Conservation (phyloP, 2,797 vertebrate species). For the Rhyacichthys aspro region DNA sequence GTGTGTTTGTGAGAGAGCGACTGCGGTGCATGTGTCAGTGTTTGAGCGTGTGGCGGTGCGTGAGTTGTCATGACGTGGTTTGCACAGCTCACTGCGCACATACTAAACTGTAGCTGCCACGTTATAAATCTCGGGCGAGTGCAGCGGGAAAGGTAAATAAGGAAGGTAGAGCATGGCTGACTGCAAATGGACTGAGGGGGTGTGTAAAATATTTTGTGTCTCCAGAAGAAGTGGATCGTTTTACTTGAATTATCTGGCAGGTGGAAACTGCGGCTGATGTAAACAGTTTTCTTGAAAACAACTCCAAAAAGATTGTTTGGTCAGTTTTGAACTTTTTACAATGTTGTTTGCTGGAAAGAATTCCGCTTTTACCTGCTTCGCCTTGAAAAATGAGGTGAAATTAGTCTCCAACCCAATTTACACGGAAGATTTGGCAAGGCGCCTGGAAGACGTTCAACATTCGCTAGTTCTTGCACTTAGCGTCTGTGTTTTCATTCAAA, state of each 20-base stretch:
- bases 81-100: conserved; percentile 75
- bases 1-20: conserved; percentile 19
- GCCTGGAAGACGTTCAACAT: conserved; percentile 51
- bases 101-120: conserved; percentile 78
- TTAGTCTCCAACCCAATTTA: conserved; percentile 77
- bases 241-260: conserved; percentile 64
- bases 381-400: conserved; percentile 90
- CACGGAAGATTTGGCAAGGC: conserved; percentile 34
- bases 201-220: conserved; percentile 52
- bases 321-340: conserved; percentile 54
- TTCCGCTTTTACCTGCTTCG: conserved; percentile 85
- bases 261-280: conserved; percentile 42
- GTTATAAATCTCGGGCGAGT: conserved; percentile 76
- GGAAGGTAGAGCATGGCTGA: conserved; percentile 54
- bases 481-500: conserved; percentile 90
- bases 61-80: conserved; percentile 80
- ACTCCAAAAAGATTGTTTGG: conserved; percentile 25
- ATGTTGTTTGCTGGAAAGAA: conserved; percentile 85
- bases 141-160: conserved; percentile 65
- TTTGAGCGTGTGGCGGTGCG: conserved; percentile 56
- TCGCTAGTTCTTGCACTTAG: conserved; percentile 32
- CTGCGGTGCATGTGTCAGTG: conserved; percentile 7
- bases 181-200: conserved; percentile 36
- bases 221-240: conserved; percentile 55
- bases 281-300: conserved; percentile 6